Evolutionary conservation across 2,113 vertebrate species (phyloP).

Genomic region (Drymodes brunneopygia): DNA sequence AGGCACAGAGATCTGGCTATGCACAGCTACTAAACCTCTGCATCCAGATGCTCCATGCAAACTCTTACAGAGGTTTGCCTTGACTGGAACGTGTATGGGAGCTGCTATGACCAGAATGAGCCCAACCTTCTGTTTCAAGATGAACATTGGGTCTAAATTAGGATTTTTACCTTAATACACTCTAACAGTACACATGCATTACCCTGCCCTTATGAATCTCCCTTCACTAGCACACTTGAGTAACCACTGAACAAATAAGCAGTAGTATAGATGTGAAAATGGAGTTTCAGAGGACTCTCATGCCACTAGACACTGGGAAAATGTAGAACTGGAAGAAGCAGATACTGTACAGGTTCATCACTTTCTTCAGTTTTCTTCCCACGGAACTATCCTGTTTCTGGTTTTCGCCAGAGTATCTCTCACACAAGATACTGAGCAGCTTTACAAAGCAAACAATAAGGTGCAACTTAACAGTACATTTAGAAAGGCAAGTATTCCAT

Average conservation of each 20-base stretch:
- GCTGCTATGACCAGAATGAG: background rate
- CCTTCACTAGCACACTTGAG: background rate
- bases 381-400: background rate
- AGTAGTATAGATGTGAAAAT: background rate
- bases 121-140: background rate
- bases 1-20: background rate
- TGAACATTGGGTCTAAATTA: background rate
- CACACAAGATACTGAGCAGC: background rate
- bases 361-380: background rate
- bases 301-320: background rate
- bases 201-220: background rate
- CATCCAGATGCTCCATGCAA: background rate
- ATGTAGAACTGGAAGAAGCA: background rate
- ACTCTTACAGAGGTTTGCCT: background rate
- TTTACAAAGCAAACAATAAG: background rate
- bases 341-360: background rate
- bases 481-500: background rate
- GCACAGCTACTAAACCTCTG: background rate
- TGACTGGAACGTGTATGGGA: rapidly evolving
- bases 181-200: background rate
- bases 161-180: background rate
- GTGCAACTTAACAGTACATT: rapidly evolving
- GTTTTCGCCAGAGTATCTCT: background rate
- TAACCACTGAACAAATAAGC: background rate
- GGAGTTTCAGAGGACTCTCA: background rate